Evolutionary conservation across 2,797 vertebrate genomes (phyloP).

Genomic region (Coregonus ussuriensis): DNA sequence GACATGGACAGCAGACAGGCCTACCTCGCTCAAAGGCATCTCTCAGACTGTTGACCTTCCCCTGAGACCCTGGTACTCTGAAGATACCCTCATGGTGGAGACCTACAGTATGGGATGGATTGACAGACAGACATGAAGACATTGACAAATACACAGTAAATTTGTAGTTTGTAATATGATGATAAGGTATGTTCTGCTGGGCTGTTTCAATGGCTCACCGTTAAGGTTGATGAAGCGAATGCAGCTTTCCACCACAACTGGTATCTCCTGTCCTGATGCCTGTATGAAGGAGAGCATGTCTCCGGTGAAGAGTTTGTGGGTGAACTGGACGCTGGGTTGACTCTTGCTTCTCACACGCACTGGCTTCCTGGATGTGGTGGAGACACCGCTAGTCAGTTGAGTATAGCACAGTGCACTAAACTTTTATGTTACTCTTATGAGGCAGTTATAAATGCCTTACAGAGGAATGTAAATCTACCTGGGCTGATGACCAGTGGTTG

Average conservation of each 20-base stretch:
- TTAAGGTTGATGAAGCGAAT: conserved; percentile 87
- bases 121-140: background rate
- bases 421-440: background rate
- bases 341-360: conserved; percentile 66
- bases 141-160: too few species aligned
- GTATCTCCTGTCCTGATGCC: conserved; percentile 84
- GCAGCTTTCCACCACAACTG: conserved; percentile 88
- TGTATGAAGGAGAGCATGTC: conserved; percentile 85
- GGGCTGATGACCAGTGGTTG: conserved; percentile 44
- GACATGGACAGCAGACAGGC: background rate
- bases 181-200: too few species aligned
- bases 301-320: conserved; percentile 80
- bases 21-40: conserved; percentile 87
- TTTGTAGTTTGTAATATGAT: too few species aligned
- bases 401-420: too few species aligned
- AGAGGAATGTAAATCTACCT: conserved; percentile 44
- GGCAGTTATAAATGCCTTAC: background rate
- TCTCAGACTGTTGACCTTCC: conserved; percentile 81
- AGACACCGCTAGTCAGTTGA: conserved; percentile 1
- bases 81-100: conserved; percentile 92
- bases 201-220: conserved; percentile 68
- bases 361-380: conserved; percentile 57
- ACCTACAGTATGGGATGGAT: conserved; percentile 63
- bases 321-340: conserved; percentile 62
- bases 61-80: conserved; percentile 83